Conservation (phyloP, 2,888 invertebrate genomes). For the Hemithea aestivaria region DNA sequence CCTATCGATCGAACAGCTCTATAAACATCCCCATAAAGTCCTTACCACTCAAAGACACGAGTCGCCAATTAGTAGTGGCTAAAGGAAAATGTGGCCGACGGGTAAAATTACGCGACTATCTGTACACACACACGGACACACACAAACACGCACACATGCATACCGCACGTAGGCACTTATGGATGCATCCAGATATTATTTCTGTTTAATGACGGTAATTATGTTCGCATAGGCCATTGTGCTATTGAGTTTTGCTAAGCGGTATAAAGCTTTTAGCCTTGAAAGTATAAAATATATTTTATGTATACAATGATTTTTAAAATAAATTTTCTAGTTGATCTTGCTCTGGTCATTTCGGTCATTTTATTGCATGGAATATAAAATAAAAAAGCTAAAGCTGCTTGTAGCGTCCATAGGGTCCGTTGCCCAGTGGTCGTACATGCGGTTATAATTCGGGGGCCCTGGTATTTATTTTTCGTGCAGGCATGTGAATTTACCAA, state of each 20-base stretch:
- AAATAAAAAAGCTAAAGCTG: no score
- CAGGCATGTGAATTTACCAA: no score
- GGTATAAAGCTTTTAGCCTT: neutral
- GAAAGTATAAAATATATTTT: no score
- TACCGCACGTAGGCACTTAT: constrained; percentile 8
- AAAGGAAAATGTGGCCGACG: constrained; percentile 63
- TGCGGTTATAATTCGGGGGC: no score
- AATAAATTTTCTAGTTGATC: no score
- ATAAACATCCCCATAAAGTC: constrained; percentile 41
- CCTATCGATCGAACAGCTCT: constrained; percentile 44
- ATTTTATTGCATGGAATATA: no score
- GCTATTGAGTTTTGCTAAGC: neutral
- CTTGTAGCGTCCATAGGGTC: no score
- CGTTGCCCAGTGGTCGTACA: no score
- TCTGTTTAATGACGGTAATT: neutral
- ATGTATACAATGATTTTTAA: no score
- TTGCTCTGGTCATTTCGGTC: no score
- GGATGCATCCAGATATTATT: constrained; percentile 19
- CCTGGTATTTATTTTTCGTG: no score
- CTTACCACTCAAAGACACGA: constrained; percentile 62
- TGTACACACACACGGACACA: constrained; percentile 25
- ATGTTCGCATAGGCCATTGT: neutral
- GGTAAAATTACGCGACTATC: constrained; percentile 60
- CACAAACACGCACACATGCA: constrained; percentile 26
- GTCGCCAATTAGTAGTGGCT: constrained; percentile 67